Conservation (phyloP, 2,113 vertebrate genomes). For the Monopterus albus region DNA sequence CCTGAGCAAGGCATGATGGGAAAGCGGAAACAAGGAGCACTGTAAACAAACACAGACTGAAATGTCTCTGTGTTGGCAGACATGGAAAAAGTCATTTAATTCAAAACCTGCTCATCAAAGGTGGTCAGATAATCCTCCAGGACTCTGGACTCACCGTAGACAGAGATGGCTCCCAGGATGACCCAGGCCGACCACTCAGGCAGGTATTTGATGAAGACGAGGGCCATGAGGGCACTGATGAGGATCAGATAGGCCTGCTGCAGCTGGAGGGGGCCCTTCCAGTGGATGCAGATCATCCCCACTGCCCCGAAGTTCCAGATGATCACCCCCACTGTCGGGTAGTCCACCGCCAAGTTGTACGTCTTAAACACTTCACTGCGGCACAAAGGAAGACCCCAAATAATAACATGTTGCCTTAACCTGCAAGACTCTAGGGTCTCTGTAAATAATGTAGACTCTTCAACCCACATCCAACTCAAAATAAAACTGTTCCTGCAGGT, state of each 20-base stretch:
- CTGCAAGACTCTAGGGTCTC: no score
- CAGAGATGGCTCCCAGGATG: slow-evolving; percentile 95
- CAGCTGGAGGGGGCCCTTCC: slow-evolving; percentile 94
- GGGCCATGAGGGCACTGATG: slow-evolving; percentile 98
- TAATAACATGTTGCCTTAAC: no score
- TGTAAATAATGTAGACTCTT: no score
- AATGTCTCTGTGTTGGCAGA: no score
- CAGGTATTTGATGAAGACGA: slow-evolving; percentile 98
- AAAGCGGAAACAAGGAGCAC: neutral
- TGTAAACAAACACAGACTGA: no score
- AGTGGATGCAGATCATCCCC: slow-evolving; percentile 98
- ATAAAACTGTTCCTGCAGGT: no score
- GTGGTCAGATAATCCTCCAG: no score
- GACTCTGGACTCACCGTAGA: slow-evolving; percentile 87
- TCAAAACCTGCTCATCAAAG: no score
- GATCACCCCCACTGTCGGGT: slow-evolving; percentile 89
- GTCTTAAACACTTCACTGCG: slow-evolving; percentile 94
- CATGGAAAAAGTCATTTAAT: no score
- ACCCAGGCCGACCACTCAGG: slow-evolving; percentile 98
- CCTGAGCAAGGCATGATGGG: slow-evolving; percentile 35
- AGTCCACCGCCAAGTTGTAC: slow-evolving; percentile 96
- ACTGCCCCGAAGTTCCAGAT: slow-evolving; percentile 98
- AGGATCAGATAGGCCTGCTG: slow-evolving; percentile 98
- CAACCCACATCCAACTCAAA: no score
- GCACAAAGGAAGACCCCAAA: no score